Base-by-base conservation (phyloP, 2,888 invertebrate species). In the Idaea aversata region DNA sequence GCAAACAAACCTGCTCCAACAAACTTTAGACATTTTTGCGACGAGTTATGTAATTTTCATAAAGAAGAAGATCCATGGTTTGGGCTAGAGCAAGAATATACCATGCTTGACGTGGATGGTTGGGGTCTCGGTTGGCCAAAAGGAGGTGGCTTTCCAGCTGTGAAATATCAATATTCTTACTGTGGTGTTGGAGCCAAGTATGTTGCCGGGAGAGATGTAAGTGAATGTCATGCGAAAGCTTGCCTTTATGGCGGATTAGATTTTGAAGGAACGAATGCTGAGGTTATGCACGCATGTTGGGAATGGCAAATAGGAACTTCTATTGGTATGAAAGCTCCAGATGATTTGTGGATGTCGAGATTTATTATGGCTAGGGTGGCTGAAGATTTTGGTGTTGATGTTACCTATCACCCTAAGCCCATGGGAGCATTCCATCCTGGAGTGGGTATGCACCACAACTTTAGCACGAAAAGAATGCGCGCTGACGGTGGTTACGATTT, bases 121-220 rank as follows among this genome's bases (percentile, higher is more conserved):
- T 95, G 97, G 93, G 98, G 98, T 5, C 94, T 97, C 62, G 98
- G 98, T 36, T 98, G 98, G 98, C 98, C 98, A 5, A 97, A 97
- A 85, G 97, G 97, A 76, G 98, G 98, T 63, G 98, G 96, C 77
- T 98, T 98, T 1, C 97, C 97, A 35, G 83, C 88, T 5, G 97
- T 98, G 77, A 98, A 99, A 62, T 99, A 99, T 34, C 99, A 99
- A 88, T 92, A 84, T 70, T 90, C 88, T 0, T 99, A 99, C 83
- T 99, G 99, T 83, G 99, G 99, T 62, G 97, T 99, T 0, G 99
- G 99, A 16, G 97, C 98, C 16, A 96, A 98, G 86, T 97, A 97
- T 87, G 96, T 98, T 7, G 97, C 96, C 80, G 99, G 98, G 5
- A 95, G 99, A 68, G 99, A 99, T 82, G 95, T 99, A 71, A 95